Conservation (phyloP, 2,113 vertebrate species). For the Chlamydotis undulata region DNA sequence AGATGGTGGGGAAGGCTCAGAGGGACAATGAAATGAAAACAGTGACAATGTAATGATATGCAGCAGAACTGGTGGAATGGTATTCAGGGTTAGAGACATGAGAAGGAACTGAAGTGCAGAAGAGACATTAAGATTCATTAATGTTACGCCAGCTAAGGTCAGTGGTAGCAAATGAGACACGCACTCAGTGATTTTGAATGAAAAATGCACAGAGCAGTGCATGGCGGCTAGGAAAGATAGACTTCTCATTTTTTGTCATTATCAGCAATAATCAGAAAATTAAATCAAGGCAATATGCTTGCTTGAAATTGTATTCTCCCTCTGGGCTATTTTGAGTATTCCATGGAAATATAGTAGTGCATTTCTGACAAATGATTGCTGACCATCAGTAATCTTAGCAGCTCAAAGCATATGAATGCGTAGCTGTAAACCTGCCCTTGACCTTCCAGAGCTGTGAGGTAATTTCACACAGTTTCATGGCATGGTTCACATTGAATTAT, state of each 20-base stretch:
- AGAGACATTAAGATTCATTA: neutral
- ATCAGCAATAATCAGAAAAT: slow-evolving; percentile 21
- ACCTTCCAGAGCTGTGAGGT: neutral
- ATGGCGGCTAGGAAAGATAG: neutral
- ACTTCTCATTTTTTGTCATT: neutral
- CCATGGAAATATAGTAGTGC: neutral
- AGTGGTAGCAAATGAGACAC: neutral
- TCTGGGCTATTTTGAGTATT: neutral
- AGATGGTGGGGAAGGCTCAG: neutral
- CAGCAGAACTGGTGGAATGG: neutral
- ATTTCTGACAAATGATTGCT: neutral
- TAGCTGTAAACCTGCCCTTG: neutral
- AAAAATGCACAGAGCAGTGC: neutral
- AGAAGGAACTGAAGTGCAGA: neutral
- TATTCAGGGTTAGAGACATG: neutral
- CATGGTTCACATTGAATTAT: neutral
- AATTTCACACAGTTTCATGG: rapidly evolving
- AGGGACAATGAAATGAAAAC: neutral
- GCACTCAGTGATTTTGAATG: neutral
- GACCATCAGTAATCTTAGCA: neutral
- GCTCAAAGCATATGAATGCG: neutral
- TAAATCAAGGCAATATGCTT: neutral
- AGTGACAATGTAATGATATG: neutral
- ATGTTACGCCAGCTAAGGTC: neutral
- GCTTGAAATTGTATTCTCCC: neutral